Base-by-base conservation (phyloP, 1,140 invertebrate genomes). In the Drosophila orosa region DNA sequence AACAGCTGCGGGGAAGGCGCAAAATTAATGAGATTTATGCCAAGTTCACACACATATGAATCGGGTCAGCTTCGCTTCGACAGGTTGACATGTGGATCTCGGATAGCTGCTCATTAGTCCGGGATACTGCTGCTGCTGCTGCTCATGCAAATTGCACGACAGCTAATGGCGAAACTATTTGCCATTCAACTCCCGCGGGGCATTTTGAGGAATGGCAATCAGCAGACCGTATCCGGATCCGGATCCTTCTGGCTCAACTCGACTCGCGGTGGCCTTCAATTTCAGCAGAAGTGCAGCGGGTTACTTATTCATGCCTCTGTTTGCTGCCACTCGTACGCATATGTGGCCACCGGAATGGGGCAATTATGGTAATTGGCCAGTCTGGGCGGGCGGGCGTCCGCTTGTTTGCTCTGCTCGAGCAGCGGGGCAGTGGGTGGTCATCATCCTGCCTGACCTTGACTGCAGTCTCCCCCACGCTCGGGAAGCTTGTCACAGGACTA, bases 11-110 rank as follows among this genome's bases (percentile, higher is more conserved):
- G 19, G 47, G 42, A 57, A 62, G 33, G 27, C 52, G 22, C 22
- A 50, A 74, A 52, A 78, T 62, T 67, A 58, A 71, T 47, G 27
- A 48, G 65, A 80, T 85, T 80, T 80, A 71, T 86, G 81, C 81
- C 81, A 85, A 85, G 81, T 77, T 78, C 73, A 63, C 27, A 39
- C 37, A 52, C 50, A 59, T 24, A 73, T 63, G 61, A 74, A 73
- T 44, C 67, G 66, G 81, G 81, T 80, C 77, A 83, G 61, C 29
- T 52, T 33, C 19, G 47, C 31, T 54, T 52, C 48, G 52, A 68
- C 61, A 75, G 37, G 42, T 66, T 74, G 80, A 79, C 63, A 78
- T 65, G 68, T 69, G 74, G 40, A 40, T 39, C 47, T 78, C 52
- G 45, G 17, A 57, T 75, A 42, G 75, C 75, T 62, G 75, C 74